These are phyloP conservation scores for Choristoneura rosaceana DNA, from an alignment of 2,888 invertebrate genomes.

Conservation along the genomic window DNA sequence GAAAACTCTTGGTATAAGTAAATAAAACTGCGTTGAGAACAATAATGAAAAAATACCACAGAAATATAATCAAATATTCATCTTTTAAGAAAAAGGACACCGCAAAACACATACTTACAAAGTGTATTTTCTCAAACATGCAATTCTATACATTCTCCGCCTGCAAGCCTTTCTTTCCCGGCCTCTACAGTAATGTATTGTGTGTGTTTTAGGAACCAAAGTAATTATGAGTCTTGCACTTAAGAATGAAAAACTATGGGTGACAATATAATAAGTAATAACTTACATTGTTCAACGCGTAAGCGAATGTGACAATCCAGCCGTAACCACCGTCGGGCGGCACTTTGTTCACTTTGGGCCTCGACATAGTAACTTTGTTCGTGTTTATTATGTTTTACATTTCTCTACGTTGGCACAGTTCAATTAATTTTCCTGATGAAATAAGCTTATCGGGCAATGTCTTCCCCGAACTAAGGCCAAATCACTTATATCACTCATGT, in stretches of 20 bases:
- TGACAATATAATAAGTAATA: slow-evolving; percentile 14
- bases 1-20: background rate
- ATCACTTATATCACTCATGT: slow-evolving; percentile 49
- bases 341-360: slow-evolving; percentile 65
- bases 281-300: slow-evolving; percentile 87
- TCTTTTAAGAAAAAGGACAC: no score
- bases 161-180: no score
- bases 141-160: no score
- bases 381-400: slow-evolving; percentile 52
- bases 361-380: slow-evolving; percentile 60
- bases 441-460: slow-evolving; percentile 5
- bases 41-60: background rate
- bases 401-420: slow-evolving; percentile 45
- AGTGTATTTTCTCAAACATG: no score
- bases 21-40: background rate
- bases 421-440: slow-evolving; percentile 23
- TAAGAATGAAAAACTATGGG: no score
- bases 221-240: no score
- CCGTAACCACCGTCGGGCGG: slow-evolving; percentile 89
- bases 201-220: no score
- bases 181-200: no score
- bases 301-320: slow-evolving; percentile 87
- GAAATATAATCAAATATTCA: no score
- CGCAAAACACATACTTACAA: no score
- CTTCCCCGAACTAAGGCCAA: slow-evolving; percentile 32